phyloP scores from a whole-genome alignment of 2,888 invertebrate genomes.

The Harmothoe impar region DNA sequence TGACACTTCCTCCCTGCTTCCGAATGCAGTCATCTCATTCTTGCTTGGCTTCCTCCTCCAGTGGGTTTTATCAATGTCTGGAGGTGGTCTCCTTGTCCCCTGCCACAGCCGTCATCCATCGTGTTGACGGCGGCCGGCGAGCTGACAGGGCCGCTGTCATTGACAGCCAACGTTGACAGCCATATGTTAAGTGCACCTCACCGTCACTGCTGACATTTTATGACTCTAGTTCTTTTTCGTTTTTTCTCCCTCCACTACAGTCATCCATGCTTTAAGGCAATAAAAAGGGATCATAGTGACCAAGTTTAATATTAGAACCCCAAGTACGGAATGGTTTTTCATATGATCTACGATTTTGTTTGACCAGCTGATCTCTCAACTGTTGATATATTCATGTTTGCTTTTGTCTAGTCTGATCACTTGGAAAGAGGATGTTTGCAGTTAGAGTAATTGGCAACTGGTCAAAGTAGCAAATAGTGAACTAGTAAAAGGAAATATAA shows the following conservation, averaged over 20 bases:
- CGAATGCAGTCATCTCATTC: not conserved
- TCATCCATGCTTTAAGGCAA: too few species aligned
- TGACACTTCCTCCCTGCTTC: not conserved
- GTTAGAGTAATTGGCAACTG: too few species aligned
- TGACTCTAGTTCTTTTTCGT: not conserved
- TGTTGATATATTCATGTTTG: too few species aligned
- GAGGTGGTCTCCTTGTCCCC: not conserved
- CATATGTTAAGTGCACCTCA: not conserved
- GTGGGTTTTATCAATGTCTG: not conserved
- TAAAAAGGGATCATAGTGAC: too few species aligned
- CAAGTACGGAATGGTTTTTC: too few species aligned
- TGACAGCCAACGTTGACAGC: not conserved
- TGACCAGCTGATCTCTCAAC: too few species aligned
- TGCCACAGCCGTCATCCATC: not conserved
- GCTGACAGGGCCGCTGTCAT: not conserved
- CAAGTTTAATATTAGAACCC: too few species aligned
- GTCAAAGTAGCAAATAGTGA: too few species aligned
- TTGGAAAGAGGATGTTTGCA: too few species aligned
- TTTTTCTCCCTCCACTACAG: not conserved
- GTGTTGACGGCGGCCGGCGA: not conserved
- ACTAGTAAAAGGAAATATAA: too few species aligned
- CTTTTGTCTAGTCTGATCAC: too few species aligned
- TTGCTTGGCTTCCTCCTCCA: not conserved
- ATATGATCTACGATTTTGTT: too few species aligned
- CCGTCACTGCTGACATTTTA: constrained; percentile 32